Conservation (phyloP, 1,140 invertebrate genomes). For the Meteorus sp. region DNA sequence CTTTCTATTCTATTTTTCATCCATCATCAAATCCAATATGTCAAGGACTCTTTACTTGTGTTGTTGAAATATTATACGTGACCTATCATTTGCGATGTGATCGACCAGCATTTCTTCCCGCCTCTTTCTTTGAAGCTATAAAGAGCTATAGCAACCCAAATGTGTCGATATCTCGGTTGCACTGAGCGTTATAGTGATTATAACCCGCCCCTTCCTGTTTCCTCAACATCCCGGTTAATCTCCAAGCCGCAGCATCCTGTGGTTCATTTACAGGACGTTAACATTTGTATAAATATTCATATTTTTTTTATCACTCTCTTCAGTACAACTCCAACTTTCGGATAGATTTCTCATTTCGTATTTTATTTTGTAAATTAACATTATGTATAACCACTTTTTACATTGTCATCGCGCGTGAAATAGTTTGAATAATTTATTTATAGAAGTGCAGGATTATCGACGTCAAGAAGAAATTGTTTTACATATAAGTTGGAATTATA, state of each 20-base stretch:
- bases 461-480: no score
- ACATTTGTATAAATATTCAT: conserved; percentile 39
- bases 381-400: neutral
- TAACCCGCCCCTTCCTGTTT: conserved; percentile 53
- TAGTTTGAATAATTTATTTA: no score
- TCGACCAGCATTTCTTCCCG: neutral
- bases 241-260: conserved; percentile 45
- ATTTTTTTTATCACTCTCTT: conserved; percentile 20
- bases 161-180: conserved; percentile 38
- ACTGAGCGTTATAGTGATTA: no score
- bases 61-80: no score
- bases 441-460: no score
- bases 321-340: conserved; percentile 21
- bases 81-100: neutral
- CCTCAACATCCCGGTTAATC: conserved; percentile 39
- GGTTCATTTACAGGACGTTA: conserved; percentile 19
- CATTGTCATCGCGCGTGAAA: no score
- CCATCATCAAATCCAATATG: neutral
- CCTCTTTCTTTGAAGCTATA: no score
- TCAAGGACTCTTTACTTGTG: neutral
- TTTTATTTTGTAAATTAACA: neutral
- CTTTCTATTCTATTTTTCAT: neutral
- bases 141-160: conserved; percentile 22
- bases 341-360: neutral
- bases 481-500: neutral